phyloP scores from a whole-genome alignment of 1,140 invertebrate species.

The Drosophila malerkotliana region DNA sequence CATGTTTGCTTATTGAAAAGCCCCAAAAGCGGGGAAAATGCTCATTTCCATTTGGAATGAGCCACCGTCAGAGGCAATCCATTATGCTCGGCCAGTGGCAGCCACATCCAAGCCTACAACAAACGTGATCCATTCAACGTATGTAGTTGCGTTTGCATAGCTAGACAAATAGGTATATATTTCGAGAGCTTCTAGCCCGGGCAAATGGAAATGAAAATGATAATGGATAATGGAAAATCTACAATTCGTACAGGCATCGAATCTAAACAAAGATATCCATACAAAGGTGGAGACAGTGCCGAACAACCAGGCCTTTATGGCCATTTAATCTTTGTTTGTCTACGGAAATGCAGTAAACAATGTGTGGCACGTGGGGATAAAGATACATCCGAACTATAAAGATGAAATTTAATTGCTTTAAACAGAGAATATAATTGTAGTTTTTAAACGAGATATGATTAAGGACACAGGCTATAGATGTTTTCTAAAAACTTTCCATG shows the following conservation, averaged over 20 bases:
- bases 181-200: not conserved
- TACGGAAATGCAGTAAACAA: conserved; percentile 25
- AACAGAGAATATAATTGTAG: not conserved
- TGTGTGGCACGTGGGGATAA: conserved; percentile 12
- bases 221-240: conserved; percentile 53
- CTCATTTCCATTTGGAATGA: conserved; percentile 17
- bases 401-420: conserved; percentile 9
- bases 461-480: not conserved
- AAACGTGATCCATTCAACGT: conserved; percentile 38
- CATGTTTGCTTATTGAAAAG: conserved; percentile 36
- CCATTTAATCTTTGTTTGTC: conserved; percentile 39
- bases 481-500: not conserved
- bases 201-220: conserved; percentile 41
- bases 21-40: conserved; percentile 13
- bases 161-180: conserved; percentile 36
- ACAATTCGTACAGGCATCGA: conserved; percentile 1
- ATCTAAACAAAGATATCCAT: conserved; percentile 10
- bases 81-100: conserved; percentile 34
- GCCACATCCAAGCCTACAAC: conserved; percentile 10
- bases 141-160: conserved; percentile 7
- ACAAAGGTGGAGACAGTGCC: not conserved
- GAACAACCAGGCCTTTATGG: conserved; percentile 11
- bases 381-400: conserved; percentile 9
- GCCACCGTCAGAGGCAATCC: conserved; percentile 20
- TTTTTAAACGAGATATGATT: not conserved